Evolutionary conservation across 2,797 vertebrate genomes (phyloP).

Genomic region (Coccyzus lansbergi): DNA sequence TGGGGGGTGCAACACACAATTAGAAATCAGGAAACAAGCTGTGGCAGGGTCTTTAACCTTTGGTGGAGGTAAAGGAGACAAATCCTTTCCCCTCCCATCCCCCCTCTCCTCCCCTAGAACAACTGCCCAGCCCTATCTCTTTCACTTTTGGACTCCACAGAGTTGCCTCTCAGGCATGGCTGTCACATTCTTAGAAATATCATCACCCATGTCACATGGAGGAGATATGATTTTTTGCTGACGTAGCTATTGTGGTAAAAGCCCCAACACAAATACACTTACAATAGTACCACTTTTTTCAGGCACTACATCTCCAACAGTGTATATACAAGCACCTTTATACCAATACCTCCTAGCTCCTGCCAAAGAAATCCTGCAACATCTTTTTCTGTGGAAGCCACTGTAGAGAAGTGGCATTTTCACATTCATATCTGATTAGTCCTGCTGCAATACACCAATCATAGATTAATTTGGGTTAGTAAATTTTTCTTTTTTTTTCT

Average conservation of each 20-base stretch:
- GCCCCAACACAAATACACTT: background rate
- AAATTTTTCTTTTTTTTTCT: no score
- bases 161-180: background rate
- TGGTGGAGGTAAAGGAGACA: accelerated
- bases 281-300: accelerated
- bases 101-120: background rate
- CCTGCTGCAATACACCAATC: background rate
- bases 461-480: background rate
- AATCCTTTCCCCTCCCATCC: background rate
- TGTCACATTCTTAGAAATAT: background rate
- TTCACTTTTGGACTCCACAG: background rate
- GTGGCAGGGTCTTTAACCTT: background rate
- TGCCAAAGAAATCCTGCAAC: background rate
- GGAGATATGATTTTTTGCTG: background rate
- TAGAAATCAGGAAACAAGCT: background rate
- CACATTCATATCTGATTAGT: background rate
- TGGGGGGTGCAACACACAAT: background rate
- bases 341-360: background rate
- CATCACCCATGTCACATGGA: background rate
- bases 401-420: background rate
- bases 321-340: background rate
- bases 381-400: background rate
- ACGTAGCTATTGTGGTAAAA: background rate
- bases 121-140: background rate
- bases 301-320: background rate